phyloP scores from a whole-genome alignment of 2,113 vertebrate genomes.

The Willisornis vidua region DNA sequence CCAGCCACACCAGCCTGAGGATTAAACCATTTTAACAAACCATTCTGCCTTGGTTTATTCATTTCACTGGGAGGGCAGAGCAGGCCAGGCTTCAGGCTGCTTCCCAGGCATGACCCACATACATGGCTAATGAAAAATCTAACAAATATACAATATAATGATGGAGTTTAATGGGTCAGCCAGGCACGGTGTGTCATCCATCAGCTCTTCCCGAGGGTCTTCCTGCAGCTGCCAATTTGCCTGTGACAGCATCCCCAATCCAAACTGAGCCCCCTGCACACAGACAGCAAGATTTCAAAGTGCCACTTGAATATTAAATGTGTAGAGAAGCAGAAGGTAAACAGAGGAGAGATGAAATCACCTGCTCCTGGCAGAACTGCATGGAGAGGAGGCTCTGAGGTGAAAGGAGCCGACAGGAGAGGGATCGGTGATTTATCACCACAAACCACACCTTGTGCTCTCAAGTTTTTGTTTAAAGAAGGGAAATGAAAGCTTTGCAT shows the following conservation, averaged over 20 bases:
- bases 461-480: neutral
- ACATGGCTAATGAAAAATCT: neutral
- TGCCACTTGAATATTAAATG: neutral
- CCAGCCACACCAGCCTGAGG: neutral
- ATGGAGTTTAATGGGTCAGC: rapidly evolving
- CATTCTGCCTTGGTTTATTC: neutral
- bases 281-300: neutral
- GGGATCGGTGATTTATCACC: neutral
- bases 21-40: neutral
- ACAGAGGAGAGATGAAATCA: neutral
- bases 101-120: neutral
- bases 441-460: neutral
- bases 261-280: neutral
- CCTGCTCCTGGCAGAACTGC: neutral
- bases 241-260: neutral
- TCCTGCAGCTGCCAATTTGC: neutral
- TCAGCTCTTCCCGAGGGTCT: neutral
- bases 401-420: neutral
- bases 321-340: neutral
- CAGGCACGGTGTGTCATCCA: rapidly evolving
- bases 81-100: neutral
- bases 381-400: neutral
- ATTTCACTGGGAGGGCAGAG: neutral
- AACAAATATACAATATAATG: rapidly evolving
- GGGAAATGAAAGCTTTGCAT: neutral